Conservation (phyloP, 2,888 invertebrate species). For the Malthinus seriepunctatus region DNA sequence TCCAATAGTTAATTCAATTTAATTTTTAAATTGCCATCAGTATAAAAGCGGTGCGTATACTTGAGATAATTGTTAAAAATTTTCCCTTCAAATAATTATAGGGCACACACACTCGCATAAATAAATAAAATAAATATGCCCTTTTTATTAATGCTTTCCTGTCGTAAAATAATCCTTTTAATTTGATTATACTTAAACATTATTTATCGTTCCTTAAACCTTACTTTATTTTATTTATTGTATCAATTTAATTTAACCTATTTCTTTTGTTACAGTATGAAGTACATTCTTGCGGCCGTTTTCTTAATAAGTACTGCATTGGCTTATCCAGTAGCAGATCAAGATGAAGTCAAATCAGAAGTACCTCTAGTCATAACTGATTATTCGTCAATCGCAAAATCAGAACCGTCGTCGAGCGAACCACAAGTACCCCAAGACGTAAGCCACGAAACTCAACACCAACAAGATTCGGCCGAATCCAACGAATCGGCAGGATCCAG, state of each 20-base stretch:
- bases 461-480: conserved; percentile 40
- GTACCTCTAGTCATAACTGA: conserved; percentile 53
- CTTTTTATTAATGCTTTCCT: conserved; percentile 1
- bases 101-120: too few species aligned
- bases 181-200: not conserved
- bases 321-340: conserved; percentile 66
- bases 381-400: conserved; percentile 52
- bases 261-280: conserved; percentile 59
- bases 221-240: too few species aligned
- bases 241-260: too few species aligned
- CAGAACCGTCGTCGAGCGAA: conserved; percentile 32
- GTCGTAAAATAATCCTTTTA: conserved; percentile 1
- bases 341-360: conserved; percentile 40
- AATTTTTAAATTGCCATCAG: not conserved
- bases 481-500: conserved; percentile 42
- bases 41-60: not conserved
- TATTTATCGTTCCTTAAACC: too few species aligned
- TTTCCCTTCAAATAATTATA: too few species aligned
- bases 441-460: conserved; percentile 33
- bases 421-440: conserved; percentile 21
- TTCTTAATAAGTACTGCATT: conserved; percentile 59
- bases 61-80: not conserved
- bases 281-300: conserved; percentile 64
- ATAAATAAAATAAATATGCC: not conserved
- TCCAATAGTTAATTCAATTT: not conserved